Evolutionary conservation across 2,113 vertebrate species (phyloP).

Genomic region (Lampris incognitus): DNA sequence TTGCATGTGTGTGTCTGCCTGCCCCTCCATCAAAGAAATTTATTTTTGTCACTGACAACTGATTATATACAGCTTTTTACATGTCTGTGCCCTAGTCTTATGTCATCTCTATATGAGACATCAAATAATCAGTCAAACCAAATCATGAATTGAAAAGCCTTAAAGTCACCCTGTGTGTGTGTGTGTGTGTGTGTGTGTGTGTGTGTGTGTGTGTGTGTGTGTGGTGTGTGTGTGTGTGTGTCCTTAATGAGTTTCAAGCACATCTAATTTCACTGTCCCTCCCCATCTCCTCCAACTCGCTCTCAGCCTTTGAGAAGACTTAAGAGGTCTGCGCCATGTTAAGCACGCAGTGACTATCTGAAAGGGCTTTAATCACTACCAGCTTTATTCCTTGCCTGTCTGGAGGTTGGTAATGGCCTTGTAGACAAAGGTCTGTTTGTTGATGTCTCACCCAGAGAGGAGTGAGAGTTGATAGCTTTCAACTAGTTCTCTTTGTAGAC

Average conservation of each 20-base stretch:
- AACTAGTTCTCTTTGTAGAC: constrained; percentile 26
- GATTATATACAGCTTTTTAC: no score
- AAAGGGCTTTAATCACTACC: constrained; percentile 64
- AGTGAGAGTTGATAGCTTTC: constrained; percentile 13
- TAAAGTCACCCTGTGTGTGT: neutral
- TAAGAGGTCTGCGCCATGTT: constrained; percentile 48
- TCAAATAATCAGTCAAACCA: no score
- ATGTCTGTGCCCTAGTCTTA: no score
- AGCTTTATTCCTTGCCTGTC: constrained; percentile 47
- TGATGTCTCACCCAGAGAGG: constrained; percentile 28
- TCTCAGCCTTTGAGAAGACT: constrained; percentile 48
- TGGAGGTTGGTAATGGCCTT: constrained; percentile 41
- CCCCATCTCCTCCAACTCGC: constrained; percentile 36
- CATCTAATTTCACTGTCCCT: constrained; percentile 55
- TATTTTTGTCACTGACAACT: no score
- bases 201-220: constrained; percentile 6
- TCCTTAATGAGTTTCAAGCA: constrained; percentile 61
- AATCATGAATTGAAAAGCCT: no score
- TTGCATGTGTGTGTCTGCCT: neutral
- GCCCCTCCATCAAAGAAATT: neutral
- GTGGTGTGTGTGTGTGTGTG: constrained; percentile 6
- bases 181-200: neutral
- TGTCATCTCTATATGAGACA: no score
- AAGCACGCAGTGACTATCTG: constrained; percentile 65
- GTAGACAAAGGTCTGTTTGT: constrained; percentile 46